phyloP scores from a whole-genome alignment of 1,140 invertebrate species.

The Stenopsyche tienmushanensis region DNA sequence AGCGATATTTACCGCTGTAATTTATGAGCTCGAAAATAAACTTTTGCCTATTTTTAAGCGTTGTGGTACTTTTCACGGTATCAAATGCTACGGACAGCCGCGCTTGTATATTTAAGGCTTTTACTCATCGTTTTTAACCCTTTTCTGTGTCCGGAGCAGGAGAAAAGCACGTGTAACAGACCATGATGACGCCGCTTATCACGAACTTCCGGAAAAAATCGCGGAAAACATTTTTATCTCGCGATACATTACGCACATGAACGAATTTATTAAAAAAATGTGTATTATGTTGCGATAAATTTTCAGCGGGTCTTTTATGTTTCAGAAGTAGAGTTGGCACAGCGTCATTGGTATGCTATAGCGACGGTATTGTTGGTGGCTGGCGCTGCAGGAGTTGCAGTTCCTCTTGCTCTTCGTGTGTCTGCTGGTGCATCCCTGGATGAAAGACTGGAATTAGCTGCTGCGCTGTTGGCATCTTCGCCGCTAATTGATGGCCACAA shows the following conservation, averaged over 20 bases:
- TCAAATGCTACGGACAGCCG: no score
- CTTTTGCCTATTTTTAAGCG: no score
- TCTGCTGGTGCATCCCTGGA: slow-evolving; percentile 59
- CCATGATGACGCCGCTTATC: neutral
- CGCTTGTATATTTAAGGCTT: no score
- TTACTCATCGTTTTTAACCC: no score
- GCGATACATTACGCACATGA: neutral
- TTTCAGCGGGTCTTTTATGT: neutral
- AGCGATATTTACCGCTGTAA: no score
- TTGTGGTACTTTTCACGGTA: no score
- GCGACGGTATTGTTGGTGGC: slow-evolving; percentile 58
- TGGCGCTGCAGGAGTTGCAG: slow-evolving; percentile 58
- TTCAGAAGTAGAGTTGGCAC: slow-evolving; percentile 50
- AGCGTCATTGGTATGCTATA: slow-evolving; percentile 59
- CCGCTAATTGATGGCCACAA: slow-evolving; percentile 74
- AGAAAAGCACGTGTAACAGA: neutral
- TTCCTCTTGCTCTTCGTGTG: slow-evolving; percentile 58
- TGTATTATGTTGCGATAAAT: no score
- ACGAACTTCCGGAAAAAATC: neutral
- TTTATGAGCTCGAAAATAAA: no score
- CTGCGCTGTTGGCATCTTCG: slow-evolving; percentile 56
- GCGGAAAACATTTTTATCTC: neutral
- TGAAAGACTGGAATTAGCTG: slow-evolving; percentile 57
- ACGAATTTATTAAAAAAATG: neutral
- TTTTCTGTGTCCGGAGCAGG: neutral